Conservation (phyloP, 2,113 vertebrate species). For the Raja brachyura region DNA sequence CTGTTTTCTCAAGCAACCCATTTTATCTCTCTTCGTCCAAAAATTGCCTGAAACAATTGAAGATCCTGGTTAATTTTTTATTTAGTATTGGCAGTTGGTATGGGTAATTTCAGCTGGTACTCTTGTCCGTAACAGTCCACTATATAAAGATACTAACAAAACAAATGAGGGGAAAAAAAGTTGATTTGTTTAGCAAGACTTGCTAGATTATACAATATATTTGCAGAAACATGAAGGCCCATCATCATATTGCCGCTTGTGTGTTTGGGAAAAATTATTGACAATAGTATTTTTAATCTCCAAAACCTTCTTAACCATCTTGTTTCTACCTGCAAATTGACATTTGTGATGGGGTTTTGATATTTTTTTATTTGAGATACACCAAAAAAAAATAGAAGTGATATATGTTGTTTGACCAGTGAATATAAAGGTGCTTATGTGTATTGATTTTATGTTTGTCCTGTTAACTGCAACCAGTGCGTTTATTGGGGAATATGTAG, state of each 20-base stretch:
- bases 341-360: background rate
- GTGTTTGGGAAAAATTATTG: too few species aligned
- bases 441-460: background rate
- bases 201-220: background rate
- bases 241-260: background rate
- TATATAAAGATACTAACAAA: background rate
- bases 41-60: background rate
- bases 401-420: background rate
- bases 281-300: background rate
- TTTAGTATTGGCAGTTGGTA: background rate
- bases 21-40: background rate
- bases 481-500: background rate
- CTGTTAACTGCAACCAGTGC: background rate
- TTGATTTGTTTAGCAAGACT: background rate
- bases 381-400: too few species aligned
- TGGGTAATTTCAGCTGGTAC: background rate
- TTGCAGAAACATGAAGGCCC: background rate
- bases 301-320: background rate
- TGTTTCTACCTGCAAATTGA: background rate
- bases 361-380: background rate
- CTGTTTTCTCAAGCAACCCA: too few species aligned
- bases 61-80: background rate
- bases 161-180: background rate
- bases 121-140: background rate
- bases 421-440: background rate